Evolutionary conservation across 2,888 invertebrate species (phyloP).

Genomic region (Limulus polyphemus): DNA sequence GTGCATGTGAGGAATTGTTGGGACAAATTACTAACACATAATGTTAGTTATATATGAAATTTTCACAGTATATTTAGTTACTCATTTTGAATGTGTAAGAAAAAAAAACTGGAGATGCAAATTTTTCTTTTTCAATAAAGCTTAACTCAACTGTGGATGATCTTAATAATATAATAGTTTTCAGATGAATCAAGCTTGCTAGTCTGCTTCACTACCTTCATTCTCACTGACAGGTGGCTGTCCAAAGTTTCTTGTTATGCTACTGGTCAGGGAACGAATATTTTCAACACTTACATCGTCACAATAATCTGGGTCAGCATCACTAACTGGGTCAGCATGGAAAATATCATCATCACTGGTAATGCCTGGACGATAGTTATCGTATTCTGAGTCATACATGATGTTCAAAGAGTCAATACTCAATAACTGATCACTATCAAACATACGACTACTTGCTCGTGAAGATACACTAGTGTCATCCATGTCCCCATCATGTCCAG

Average conservation of each 20-base stretch:
- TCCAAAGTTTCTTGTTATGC: slow-evolving; percentile 61
- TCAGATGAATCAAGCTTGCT: too few relatives aligned
- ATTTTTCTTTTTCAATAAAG: too few relatives aligned
- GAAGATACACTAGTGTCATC: slow-evolving; percentile 67
- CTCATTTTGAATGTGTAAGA: too few relatives aligned
- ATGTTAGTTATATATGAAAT: too few relatives aligned
- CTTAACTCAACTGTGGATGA: too few relatives aligned
- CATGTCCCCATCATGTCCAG: slow-evolving; percentile 42
- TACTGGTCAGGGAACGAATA: slow-evolving; percentile 60
- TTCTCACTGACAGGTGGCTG: slow-evolving; percentile 15
- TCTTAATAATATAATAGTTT: too few relatives aligned
- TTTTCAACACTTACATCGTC: slow-evolving; percentile 51
- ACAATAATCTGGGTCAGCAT: slow-evolving; percentile 36
- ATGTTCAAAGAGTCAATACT: slow-evolving; percentile 68
- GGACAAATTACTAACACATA: too few relatives aligned
- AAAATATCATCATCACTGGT: slow-evolving; percentile 39
- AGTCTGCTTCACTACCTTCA: slow-evolving; percentile 23
- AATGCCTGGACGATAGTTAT: slow-evolving; percentile 47
- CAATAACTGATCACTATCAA: slow-evolving; percentile 61
- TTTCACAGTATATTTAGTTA: too few relatives aligned
- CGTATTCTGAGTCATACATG: slow-evolving; percentile 64
- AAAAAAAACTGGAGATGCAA: too few relatives aligned
- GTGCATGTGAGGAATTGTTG: too few relatives aligned
- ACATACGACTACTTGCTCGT: slow-evolving; percentile 64
- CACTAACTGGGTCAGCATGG: slow-evolving; percentile 35